These are phyloP conservation scores for Sebastes hubbsi DNA, from an alignment of 2,797 vertebrate species.

Conservation along the genomic window DNA sequence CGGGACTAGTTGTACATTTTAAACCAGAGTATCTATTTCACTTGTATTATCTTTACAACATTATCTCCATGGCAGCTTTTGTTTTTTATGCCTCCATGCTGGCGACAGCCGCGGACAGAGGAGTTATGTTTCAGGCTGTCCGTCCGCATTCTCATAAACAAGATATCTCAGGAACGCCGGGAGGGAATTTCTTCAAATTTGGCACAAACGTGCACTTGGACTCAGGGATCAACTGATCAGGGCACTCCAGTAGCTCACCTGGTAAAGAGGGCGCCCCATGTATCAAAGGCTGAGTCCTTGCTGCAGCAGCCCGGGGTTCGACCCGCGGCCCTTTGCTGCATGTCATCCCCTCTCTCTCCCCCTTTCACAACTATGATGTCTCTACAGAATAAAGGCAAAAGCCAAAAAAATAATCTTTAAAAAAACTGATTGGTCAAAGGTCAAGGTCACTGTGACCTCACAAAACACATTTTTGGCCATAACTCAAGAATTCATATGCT, in stretches of 20 bases:
- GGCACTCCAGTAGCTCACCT: no score
- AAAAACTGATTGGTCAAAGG: neutral
- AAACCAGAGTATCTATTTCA: neutral
- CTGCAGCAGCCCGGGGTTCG: no score
- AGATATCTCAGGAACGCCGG: neutral
- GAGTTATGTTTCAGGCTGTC: neutral
- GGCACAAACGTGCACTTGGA: neutral
- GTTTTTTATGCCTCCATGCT: neutral
- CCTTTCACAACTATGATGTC: no score
- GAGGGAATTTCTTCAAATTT: neutral
- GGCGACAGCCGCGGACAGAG: neutral
- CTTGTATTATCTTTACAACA: neutral
- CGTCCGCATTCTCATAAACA: neutral
- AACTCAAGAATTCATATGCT: no score
- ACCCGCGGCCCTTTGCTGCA: no score
- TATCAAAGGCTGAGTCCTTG: no score
- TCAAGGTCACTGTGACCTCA: neutral
- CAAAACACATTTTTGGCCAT: no score
- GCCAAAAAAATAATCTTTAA: no score
- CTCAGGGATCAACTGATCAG: accelerated
- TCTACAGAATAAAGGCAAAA: no score
- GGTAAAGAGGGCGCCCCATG: no score
- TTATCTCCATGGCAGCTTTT: neutral
- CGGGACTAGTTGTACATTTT: neutral
- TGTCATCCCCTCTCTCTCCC: no score